phyloP scores from a whole-genome alignment of 2,113 vertebrate species.

The Oreochromis tanganicae region DNA sequence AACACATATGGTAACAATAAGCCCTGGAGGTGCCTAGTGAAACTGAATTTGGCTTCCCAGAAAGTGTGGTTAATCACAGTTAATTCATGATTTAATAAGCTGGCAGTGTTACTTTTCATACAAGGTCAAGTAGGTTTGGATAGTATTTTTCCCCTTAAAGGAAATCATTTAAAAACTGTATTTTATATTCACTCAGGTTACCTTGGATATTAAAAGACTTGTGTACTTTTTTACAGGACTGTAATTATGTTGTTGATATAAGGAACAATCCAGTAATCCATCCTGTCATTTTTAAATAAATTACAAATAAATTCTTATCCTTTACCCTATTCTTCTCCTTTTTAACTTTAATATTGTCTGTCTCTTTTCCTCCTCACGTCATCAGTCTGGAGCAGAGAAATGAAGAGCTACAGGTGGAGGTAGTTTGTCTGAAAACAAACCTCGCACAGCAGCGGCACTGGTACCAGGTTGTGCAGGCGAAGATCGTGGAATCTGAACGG shows the following conservation, averaged over 20 bases:
- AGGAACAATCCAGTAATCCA: background rate
- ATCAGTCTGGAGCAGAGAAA: constrained; percentile 78
- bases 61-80: background rate
- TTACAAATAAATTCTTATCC: background rate
- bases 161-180: background rate
- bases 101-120: background rate
- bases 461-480: constrained; percentile 66
- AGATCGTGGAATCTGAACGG: constrained; percentile 68
- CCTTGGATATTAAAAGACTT: background rate
- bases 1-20: background rate
- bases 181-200: background rate
- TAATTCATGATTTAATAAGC: background rate
- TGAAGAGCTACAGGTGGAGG: constrained; percentile 66
- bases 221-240: background rate
- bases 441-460: constrained; percentile 72
- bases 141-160: background rate
- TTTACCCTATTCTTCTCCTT: background rate
- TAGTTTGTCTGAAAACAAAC: constrained; percentile 60
- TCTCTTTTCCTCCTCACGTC: background rate
- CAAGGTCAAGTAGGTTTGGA: background rate
- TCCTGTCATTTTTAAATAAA: background rate
- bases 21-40: background rate
- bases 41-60: background rate
- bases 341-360: background rate
- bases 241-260: background rate